A percentile compares a stretch with the other conserved stretches of the same genome.
Conservation (phyloP, 2,113 vertebrate species). For the Manacus vitellinus region DNA sequence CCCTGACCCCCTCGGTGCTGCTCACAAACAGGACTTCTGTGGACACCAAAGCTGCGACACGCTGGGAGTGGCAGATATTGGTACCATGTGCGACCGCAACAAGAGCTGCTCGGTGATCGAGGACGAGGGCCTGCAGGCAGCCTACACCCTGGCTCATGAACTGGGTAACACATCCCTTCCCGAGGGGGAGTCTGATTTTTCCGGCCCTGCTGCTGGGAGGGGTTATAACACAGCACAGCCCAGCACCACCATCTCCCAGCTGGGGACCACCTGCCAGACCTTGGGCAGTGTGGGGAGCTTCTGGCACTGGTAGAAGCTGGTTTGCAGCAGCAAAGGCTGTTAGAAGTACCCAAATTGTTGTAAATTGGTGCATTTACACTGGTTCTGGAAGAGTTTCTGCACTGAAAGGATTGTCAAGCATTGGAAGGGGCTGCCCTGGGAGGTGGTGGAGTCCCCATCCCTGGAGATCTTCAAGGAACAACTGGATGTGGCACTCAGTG, state of each 20-base stretch:
- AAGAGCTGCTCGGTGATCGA: slow-evolving; percentile 95
- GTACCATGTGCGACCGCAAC: slow-evolving; percentile 94
- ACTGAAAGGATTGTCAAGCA: background rate
- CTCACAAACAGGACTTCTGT: slow-evolving; percentile 86
- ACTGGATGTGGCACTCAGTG: background rate
- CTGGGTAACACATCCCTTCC: slow-evolving; percentile 77
- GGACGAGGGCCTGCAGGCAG: slow-evolving; percentile 92
- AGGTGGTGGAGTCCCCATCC: background rate
- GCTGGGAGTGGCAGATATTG: slow-evolving; percentile 89
- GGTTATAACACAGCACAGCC: background rate
- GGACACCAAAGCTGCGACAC: slow-evolving; percentile 91
- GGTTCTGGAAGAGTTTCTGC: background rate
- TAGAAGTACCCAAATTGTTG: background rate
- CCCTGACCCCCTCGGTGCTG: background rate
- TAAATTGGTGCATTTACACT: background rate
- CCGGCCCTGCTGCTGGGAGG: background rate
- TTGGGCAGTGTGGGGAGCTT: background rate
- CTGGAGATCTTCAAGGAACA: accelerated
- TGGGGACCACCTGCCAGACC: background rate
- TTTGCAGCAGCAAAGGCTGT: background rate
- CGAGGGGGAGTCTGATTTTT: accelerated
- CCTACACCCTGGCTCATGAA: slow-evolving; percentile 93
- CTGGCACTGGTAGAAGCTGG: background rate
- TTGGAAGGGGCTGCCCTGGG: background rate
- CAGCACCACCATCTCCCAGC: background rate